Evolutionary conservation across 2,113 vertebrate genomes (phyloP).

Genomic region (Pangasianodon hypophthalmus): DNA sequence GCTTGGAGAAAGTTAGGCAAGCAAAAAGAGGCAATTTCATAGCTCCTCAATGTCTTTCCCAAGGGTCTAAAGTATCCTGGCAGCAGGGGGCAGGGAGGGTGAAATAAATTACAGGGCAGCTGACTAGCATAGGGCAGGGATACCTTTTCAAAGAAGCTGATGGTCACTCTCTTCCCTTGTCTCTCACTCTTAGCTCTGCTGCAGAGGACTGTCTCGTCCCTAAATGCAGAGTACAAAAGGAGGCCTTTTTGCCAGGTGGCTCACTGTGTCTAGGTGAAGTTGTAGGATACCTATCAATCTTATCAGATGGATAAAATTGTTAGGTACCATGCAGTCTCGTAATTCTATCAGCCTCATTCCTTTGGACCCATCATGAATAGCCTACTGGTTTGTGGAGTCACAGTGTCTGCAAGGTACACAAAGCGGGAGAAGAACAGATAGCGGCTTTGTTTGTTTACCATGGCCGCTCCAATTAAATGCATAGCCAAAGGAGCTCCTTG

Average conservation of each 20-base stretch:
- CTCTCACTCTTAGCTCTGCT: constrained; percentile 2
- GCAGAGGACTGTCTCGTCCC: constrained; percentile 20
- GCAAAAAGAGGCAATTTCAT: constrained; percentile 34
- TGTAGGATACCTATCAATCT: constrained; percentile 49
- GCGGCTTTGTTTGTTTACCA: constrained; percentile 43
- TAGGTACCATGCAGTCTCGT: constrained; percentile 32
- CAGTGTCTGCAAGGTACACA: constrained; percentile 48
- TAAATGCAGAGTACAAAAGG: constrained; percentile 17
- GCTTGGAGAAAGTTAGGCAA: background rate
- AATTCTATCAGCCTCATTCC: constrained; percentile 39
- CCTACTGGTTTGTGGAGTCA: constrained; percentile 38
- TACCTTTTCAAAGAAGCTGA: constrained; percentile 36
- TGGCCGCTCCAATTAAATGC: constrained; percentile 41
- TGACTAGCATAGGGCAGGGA: constrained; percentile 20
- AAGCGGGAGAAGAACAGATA: constrained; percentile 39
- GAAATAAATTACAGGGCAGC: constrained; percentile 39
- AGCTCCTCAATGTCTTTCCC: constrained; percentile 49
- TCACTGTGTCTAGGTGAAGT: constrained; percentile 40
- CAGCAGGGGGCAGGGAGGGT: constrained; percentile 8
- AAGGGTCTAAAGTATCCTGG: constrained; percentile 54
- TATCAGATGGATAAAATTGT: constrained; percentile 48
- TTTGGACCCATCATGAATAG: constrained; percentile 39
- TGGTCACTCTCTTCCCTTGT: constrained; percentile 32
- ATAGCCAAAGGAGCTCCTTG: constrained; percentile 32
- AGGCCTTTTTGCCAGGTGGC: constrained; percentile 26